Evolutionary conservation across 2,113 vertebrate species (phyloP).

Genomic region (Tiliqua scincoides): DNA sequence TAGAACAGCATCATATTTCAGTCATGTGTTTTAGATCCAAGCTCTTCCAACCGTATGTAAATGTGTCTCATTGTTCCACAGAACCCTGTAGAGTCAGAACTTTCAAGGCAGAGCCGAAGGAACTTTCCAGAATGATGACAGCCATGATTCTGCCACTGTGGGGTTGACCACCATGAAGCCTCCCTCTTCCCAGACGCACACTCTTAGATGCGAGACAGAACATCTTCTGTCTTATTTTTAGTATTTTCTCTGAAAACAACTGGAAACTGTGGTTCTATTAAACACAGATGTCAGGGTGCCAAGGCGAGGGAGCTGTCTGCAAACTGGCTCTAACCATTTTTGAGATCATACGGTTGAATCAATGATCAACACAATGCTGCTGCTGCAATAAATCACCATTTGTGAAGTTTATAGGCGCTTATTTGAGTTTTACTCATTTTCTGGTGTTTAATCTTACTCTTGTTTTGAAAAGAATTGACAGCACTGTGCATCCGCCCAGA

Average conservation of each 20-base stretch:
- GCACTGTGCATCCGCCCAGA: not conserved
- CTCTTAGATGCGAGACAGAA: not conserved
- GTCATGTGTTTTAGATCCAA: conserved; percentile 23
- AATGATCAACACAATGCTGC: conserved; percentile 13
- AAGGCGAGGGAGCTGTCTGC: not conserved
- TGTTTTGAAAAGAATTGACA: not conserved
- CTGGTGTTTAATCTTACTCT: conserved; percentile 21
- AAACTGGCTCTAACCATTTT: conserved; percentile 19
- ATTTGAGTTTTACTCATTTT: conserved; percentile 33
- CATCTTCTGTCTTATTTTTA: conserved; percentile 50
- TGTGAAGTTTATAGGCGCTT: conserved; percentile 8
- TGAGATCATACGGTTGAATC: conserved; percentile 21
- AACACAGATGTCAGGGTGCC: conserved; percentile 39
- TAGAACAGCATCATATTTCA: conserved; percentile 18
- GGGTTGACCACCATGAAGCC: conserved; percentile 20
- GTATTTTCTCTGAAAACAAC: conserved; percentile 19
- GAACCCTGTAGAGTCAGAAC: not conserved
- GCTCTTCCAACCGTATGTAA: conserved; percentile 39
- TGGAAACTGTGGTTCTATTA: conserved; percentile 39
- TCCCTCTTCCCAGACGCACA: not conserved
- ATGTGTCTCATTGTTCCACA: conserved; percentile 24
- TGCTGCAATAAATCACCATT: conserved; percentile 41
- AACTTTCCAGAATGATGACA: not conserved
- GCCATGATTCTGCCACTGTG: conserved; percentile 33
- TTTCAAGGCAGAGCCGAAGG: conserved; percentile 5